A percentile compares a stretch with the other conserved stretches of the same genome.
These are phyloP conservation scores for Bubo blakistoni DNA, from an alignment of 2,113 vertebrate species.

Conservation along the genomic window DNA sequence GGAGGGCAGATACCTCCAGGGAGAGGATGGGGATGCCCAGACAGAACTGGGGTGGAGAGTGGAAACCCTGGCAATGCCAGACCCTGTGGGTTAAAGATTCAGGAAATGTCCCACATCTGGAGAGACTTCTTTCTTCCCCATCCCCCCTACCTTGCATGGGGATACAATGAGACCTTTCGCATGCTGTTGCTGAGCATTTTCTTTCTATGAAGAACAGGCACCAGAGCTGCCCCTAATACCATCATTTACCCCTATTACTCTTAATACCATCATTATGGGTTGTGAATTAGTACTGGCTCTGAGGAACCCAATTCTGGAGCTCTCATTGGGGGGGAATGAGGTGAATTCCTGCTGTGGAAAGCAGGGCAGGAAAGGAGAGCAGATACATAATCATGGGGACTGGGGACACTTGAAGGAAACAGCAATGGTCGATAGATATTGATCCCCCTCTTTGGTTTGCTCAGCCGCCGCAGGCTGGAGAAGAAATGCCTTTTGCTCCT, in stretches of 20 bases:
- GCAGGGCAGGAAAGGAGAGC: not conserved
- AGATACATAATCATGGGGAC: not conserved
- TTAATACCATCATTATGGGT: not conserved
- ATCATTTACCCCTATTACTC: not conserved
- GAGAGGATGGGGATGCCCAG: not conserved
- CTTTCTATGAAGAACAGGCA: not conserved
- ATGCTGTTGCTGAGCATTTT: not conserved
- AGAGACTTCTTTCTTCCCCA: not conserved
- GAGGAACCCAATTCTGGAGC: not conserved
- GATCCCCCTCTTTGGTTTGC: not conserved
- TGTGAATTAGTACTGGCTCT: not conserved
- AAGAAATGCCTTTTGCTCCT: slow-evolving; percentile 26
- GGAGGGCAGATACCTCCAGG: not conserved
- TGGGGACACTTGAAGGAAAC: slow-evolving; percentile 42
- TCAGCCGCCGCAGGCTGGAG: not conserved
- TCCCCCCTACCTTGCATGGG: not conserved
- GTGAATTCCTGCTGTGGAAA: not conserved
- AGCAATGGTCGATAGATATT: slow-evolving; percentile 12
- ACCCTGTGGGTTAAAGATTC: not conserved
- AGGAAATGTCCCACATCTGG: not conserved
- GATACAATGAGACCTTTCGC: not conserved
- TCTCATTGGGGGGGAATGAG: not conserved
- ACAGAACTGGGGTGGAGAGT: not conserved
- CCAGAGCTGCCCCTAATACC: not conserved
- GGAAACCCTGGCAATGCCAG: not conserved